Evolutionary conservation across 2,888 invertebrate genomes (phyloP), one percentile per base, ranked within the genome.

Genomic region (Tortrix viridana): DNA sequence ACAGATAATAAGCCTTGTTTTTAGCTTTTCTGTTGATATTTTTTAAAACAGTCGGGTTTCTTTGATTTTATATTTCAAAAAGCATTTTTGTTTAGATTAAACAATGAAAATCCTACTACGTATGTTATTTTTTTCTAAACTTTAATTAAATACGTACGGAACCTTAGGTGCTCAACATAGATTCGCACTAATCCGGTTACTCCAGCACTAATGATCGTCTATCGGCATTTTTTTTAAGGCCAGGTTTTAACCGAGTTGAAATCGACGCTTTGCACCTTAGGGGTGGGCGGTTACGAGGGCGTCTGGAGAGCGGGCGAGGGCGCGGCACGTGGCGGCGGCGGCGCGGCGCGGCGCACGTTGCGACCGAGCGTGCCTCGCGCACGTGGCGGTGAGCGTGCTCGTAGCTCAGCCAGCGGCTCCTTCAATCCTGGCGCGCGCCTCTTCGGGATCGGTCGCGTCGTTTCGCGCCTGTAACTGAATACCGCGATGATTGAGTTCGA

Each of bases 391-490:
- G 74, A 84, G 88, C 90, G 84, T 92, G 86, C 69, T 64, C 75
- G 81, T 71, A 87, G 49, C 44, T 56, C 66, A 67, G 67, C 70
- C 71, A 78, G 81, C 86, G 71, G 66, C 73, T 79, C 78, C 80
- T 79, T 83, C 85, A 88, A 81, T 85, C 92, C 93, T 89, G 85
- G 81, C 79, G 81, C 78, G 82, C 75, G 69, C 73, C 82, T 84
- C 87, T 67, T 74, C 83, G 81, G 80, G 80, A 82, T 74, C 85
- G 88, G 90, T 85, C 88, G 92, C 78, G 80, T 82, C 69, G 67
- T 50, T 73, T 73, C 72, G 74, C 12, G 7, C 26, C 26, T 71
- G 67, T 74, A 69, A n/a, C 53, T 59, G 56, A 60, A 64, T 59
- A 61, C 68, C 67, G 71, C 71, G 73, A 85, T 73, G 66, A 86